phyloP scores from a whole-genome alignment of 2,888 invertebrate species.

The Sialis lutaria region DNA sequence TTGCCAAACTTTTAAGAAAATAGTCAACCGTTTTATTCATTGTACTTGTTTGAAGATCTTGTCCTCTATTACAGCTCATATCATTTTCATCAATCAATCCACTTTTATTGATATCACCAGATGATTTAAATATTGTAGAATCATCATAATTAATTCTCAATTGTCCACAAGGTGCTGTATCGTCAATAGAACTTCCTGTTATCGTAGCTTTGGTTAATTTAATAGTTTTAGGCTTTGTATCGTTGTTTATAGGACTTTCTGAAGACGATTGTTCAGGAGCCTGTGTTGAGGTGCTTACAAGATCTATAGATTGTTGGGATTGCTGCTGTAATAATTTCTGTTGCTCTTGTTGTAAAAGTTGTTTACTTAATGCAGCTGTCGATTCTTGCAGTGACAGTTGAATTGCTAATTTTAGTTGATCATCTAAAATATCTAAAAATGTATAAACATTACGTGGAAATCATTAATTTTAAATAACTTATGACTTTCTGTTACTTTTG shows the following conservation, averaged over 20 bases:
- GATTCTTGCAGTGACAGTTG: slow-evolving; percentile 32
- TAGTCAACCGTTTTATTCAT: slow-evolving; percentile 28
- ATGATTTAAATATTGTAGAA: neutral
- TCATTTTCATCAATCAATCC: too few relatives aligned
- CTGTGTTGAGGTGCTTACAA: slow-evolving; percentile 9
- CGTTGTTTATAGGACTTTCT: neutral
- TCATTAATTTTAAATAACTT: neutral
- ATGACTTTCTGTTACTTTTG: neutral
- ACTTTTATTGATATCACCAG: too few relatives aligned
- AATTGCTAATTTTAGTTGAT: slow-evolving; percentile 31
- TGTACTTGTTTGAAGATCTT: neutral
- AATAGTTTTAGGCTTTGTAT: neutral
- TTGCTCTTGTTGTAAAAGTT: slow-evolving; percentile 11
- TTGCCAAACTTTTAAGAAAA: slow-evolving; percentile 31
- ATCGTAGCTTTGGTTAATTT: neutral
- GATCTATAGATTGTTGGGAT: neutral
- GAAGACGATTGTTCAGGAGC: slow-evolving; percentile 4
- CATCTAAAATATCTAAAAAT: slow-evolving; percentile 21
- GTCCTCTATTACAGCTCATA: too few relatives aligned
- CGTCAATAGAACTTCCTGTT: neutral
- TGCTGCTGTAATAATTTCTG: slow-evolving; percentile 3
- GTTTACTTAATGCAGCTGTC: slow-evolving; percentile 15
- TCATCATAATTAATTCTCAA: neutral
- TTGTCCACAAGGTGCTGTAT: neutral
- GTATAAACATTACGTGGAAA: neutral